These are phyloP conservation scores for Erpetoichthys calabaricus DNA, from an alignment of 2,797 vertebrate genomes.

Conservation along the genomic window DNA sequence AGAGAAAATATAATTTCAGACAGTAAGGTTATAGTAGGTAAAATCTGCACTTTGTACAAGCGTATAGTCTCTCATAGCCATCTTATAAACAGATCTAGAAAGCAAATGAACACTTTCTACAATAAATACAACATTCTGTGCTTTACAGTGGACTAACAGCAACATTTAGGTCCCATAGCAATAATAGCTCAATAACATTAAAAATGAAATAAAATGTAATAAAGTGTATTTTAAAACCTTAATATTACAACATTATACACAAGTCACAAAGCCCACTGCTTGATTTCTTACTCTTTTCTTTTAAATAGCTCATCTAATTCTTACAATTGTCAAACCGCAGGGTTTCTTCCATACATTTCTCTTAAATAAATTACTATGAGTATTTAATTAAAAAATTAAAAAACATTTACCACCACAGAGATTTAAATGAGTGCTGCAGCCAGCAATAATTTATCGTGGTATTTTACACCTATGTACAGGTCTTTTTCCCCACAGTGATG, in stretches of 20 bases:
- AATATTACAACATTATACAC: constrained; percentile 42
- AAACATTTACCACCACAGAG: constrained; percentile 55
- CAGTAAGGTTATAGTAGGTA: constrained; percentile 73
- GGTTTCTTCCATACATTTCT: constrained; percentile 32
- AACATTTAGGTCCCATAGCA: constrained; percentile 36
- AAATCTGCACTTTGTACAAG: constrained; percentile 83
- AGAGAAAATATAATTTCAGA: constrained; percentile 85
- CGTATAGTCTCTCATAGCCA: constrained; percentile 72
- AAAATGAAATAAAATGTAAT: constrained; percentile 22
- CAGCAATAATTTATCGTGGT: constrained; percentile 60
- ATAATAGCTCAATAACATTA: constrained; percentile 25
- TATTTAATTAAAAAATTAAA: constrained; percentile 53
- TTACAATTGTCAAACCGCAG: constrained; percentile 50
- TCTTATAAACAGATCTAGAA: constrained; percentile 73
- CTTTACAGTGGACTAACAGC: constrained; percentile 53
- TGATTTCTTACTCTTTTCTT: constrained; percentile 31
- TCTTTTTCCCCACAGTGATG: constrained; percentile 37
- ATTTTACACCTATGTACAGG: constrained; percentile 69
- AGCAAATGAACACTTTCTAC: constrained; percentile 68
- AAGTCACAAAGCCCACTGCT: constrained; percentile 50
- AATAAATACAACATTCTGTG: constrained; percentile 88
- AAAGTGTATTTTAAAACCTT: constrained; percentile 28
- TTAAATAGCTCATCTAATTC: constrained; percentile 51
- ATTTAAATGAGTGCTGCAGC: constrained; percentile 53
- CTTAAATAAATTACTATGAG: constrained; percentile 76